Evolutionary conservation across 2,888 invertebrate genomes (phyloP).

Genomic region (Idaea dimidiata): DNA sequence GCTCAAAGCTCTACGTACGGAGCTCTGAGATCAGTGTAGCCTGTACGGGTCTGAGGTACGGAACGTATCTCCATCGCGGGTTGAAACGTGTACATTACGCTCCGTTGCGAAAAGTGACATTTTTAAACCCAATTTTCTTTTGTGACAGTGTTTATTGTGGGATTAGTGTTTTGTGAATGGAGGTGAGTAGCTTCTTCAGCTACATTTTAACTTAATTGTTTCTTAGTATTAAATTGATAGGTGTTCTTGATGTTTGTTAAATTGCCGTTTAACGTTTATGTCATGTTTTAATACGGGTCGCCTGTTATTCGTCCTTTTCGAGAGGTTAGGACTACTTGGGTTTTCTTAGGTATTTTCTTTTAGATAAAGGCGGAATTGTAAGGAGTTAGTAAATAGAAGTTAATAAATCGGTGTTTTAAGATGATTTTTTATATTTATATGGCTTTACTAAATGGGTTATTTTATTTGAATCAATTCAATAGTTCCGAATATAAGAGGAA

Average conservation of each 20-base stretch:
- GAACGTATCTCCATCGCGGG: conserved; percentile 37
- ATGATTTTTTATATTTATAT: neutral
- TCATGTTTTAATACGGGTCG: conserved; percentile 25
- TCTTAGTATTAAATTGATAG: conserved; percentile 4
- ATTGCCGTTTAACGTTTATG: conserved; percentile 28
- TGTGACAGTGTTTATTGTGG: conserved; percentile 38
- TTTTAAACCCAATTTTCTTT: conserved; percentile 8
- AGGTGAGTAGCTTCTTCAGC: conserved; percentile 30
- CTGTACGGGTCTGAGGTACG: conserved; percentile 40
- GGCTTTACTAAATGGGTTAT: neutral
- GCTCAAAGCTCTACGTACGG: conserved; percentile 40
- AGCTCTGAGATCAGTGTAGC: conserved; percentile 54
- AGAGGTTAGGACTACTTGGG: neutral
- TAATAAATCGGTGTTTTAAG: neutral
- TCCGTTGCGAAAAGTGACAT: conserved; percentile 2
- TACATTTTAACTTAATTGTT: neutral
- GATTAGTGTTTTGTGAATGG: conserved; percentile 33
- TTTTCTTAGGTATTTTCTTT: neutral
- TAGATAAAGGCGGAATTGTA: neutral
- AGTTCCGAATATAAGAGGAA: too few species aligned
- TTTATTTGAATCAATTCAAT: too few species aligned
- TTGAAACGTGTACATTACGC: conserved; percentile 12
- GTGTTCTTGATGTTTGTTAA: conserved; percentile 21
- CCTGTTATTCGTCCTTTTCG: neutral
- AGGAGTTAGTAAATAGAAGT: neutral